These are phyloP conservation scores for Cherax quadricarinatus DNA, from an alignment of 1,140 invertebrate genomes.

Conservation along the genomic window DNA sequence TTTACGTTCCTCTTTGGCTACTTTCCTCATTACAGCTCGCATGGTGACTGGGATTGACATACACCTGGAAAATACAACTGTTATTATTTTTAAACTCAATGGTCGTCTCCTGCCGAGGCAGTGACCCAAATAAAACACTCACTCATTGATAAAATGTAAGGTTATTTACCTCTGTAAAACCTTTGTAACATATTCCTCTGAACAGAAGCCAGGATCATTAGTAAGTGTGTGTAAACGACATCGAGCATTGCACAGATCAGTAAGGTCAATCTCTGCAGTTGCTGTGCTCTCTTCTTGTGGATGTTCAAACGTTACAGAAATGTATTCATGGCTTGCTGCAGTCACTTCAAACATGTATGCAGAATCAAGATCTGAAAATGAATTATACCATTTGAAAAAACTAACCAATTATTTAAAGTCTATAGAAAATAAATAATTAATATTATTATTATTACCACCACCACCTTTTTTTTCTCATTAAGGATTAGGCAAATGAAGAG, in stretches of 20 bases:
- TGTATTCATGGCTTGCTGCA: slow-evolving; percentile 90
- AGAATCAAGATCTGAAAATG: slow-evolving; percentile 82
- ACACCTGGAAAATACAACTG: slow-evolving; percentile 79
- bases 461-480: too few relatives aligned
- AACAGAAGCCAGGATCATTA: slow-evolving; percentile 66
- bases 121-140: too few relatives aligned
- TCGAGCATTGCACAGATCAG: slow-evolving; percentile 84
- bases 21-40: slow-evolving; percentile 83
- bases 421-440: too few relatives aligned
- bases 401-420: too few relatives aligned
- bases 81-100: background rate
- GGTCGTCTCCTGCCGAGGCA: too few relatives aligned
- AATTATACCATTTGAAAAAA: background rate
- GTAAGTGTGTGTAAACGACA: slow-evolving; percentile 81
- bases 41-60: slow-evolving; percentile 94
- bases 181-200: slow-evolving; percentile 78
- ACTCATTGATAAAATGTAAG: background rate
- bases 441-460: too few relatives aligned
- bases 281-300: slow-evolving; percentile 94
- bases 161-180: slow-evolving; percentile 86
- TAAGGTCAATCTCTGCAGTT: slow-evolving; percentile 92
- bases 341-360: slow-evolving; percentile 94
- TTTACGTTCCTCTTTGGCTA: slow-evolving; percentile 77
- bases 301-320: slow-evolving; percentile 94
- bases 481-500: too few relatives aligned